Base-by-base conservation (phyloP, 2,797 vertebrate species). In the Champsocephalus gunnari region DNA sequence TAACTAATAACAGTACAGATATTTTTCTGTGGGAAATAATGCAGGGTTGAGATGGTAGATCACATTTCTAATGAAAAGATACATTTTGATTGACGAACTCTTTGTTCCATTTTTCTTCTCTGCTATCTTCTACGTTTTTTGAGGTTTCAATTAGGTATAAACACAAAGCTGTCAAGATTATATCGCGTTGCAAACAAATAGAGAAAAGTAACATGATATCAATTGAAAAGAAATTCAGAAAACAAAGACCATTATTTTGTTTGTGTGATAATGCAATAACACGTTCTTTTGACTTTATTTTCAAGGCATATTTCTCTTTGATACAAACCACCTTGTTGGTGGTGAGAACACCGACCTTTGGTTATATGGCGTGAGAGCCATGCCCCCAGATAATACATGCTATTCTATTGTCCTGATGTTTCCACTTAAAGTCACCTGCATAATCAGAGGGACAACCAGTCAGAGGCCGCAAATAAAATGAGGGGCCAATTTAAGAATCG, bases 351-450 rank as follows among this genome's bases (percentile, higher is more conserved):
- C 4, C 78, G 76, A 79, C 80, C 79, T 34, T 38, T n/a, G 53
- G 60, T 38, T 78, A n/a, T 28, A 87, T 92, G 83, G 87, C 92
- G 90, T 94, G 93, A 92, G 87, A 94, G 89, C 80, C 34, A 12
- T 44, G 57, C 17, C 53, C 74, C 53, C 34, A 61, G 88, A 88
- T 93, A 89, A 92, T 53, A 75, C 68, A 80, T 72, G 51, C 84
- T 73, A 72, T 57, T 64, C 69, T 63, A 50, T 74, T 48, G 63
- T 88, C 83, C 74, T 87, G 84, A 86, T 90, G 89, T 86, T 89
- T 90, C 79, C 74, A 82, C 81, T 92, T 90, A 93, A 88, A 83
- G 81, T 93, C 90, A 93, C 93, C 94, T 93, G 92, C 72, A 77
- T 91, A 93, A 93, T 93, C 89, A 92, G 83, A 93, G 83, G 73